Evolutionary conservation across 64 coral and sea anemone genomes (phyloP).

Genomic region (Porites australiensis): DNA sequence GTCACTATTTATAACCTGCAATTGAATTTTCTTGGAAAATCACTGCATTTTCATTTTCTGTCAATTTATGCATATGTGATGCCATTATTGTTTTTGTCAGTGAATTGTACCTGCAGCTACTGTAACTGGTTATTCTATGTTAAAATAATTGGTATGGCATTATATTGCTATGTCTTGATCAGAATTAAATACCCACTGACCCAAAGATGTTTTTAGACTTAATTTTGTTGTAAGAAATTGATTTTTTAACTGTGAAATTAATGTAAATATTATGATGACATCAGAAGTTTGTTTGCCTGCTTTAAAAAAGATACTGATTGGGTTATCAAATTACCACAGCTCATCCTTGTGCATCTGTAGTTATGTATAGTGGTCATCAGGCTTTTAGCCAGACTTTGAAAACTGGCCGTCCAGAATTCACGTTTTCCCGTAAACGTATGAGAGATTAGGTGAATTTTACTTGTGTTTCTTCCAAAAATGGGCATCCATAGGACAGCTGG

Average conservation of each 20-base stretch:
- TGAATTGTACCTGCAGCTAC: background rate
- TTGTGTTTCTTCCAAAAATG: no score
- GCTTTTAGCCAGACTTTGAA: no score
- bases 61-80: background rate
- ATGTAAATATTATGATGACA: background rate
- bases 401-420: no score
- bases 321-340: no score
- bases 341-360: no score
- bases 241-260: background rate
- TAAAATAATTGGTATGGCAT: background rate
- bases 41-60: background rate
- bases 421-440: no score
- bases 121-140: conserved; percentile 6
- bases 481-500: no score
- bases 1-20: no score
- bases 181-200: background rate
- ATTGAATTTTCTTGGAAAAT: no score
- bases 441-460: no score
- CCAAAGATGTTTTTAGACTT: background rate
- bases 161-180: background rate
- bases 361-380: no score
- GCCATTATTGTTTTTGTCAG: background rate
- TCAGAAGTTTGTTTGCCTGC: background rate
- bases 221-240: background rate
- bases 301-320: no score